Evolutionary conservation across 2,113 vertebrate genomes (phyloP).

Genomic region (Lethenteron reissneri): DNA sequence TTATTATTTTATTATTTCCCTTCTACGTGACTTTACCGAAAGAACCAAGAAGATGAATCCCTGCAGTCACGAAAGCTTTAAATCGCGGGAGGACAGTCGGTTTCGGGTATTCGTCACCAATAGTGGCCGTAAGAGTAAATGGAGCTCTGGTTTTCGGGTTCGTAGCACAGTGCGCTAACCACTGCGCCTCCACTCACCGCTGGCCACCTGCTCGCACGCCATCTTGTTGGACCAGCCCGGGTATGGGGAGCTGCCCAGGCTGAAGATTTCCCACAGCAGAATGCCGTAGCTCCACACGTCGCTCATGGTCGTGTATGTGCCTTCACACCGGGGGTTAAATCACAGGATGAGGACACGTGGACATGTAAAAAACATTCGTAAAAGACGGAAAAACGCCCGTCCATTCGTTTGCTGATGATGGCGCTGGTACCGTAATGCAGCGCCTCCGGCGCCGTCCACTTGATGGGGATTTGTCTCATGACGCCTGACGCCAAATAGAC

Average conservation of each 20-base stretch:
- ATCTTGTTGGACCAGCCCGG: conserved; percentile 65
- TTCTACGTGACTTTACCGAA: too few species aligned
- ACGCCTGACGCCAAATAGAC: conserved; percentile 6
- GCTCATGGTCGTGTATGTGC: conserved; percentile 49
- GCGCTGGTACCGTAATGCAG: conserved; percentile 4
- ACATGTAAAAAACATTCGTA: too few species aligned
- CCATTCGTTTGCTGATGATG: too few species aligned
- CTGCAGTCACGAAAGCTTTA: too few species aligned
- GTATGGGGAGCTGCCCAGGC: conserved; percentile 52
- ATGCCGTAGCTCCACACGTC: conserved; percentile 90
- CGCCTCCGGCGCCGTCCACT: conserved; percentile 10
- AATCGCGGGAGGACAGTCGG: too few species aligned
- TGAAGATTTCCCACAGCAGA: conserved; percentile 79
- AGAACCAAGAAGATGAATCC: too few species aligned
- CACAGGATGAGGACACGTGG: too few species aligned
- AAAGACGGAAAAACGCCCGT: too few species aligned
- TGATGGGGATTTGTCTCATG: conserved; percentile 9
- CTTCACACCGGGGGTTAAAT: not conserved
- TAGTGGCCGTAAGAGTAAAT: not conserved
- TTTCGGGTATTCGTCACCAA: too few species aligned
- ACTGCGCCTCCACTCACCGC: conserved; percentile 24
- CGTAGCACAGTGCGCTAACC: not conserved
- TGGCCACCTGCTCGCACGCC: conserved; percentile 54
- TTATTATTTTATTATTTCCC: too few species aligned
- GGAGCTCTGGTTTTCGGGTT: not conserved